Evolutionary conservation across 2,888 invertebrate species (phyloP), one percentile per base, ranked within the genome.

Genomic region (Resseliella maxima): DNA sequence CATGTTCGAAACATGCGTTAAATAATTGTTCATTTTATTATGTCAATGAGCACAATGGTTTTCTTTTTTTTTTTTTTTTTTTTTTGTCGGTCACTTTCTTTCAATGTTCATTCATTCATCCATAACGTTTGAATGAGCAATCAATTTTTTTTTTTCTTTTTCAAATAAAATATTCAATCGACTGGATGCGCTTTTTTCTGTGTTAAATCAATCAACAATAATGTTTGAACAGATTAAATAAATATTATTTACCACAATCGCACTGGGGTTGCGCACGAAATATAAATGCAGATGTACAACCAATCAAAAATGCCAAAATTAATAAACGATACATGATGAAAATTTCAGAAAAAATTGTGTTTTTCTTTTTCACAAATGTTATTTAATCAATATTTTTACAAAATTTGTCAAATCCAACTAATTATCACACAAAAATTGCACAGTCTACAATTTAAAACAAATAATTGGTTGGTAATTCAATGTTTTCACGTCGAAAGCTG

Each of bases 401-500:
- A 50, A 50, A 50, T 21, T 21, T 50, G 21, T 18, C 15, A 50
- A 21, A 10, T 45, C 45, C 12, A 5, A 21, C 18, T n/a, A 54
- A 54, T 5, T 54, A 64, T 8, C 64, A 31, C 64, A 27, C 64
- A 64, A 3, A 64, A 64, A 64, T 27, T 64, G 64, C 64, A 64
- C 64, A 64, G 64, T 64, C 3, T n/a, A 5, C 54, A 10, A 12
- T n/a, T 54, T 59, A 24, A 59, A 59, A 24, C n/a, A 18, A 18
- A 18, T 15, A 50, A 50, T 15, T 50, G 6, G 50, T 21, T 18
- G 10, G 2, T 12, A 18, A 15, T 18, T 50, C 12, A 50, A 12
- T 72, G 72, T 72, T 72, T 72, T 35, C 72, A 72, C 72, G 31
- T 35, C 15, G 83, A 83, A n/a, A 21, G 2, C 83, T 83, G 83